These are phyloP conservation scores for Malacoctenus gilli DNA, from an alignment of 2,797 vertebrate species.

Conservation along the genomic window DNA sequence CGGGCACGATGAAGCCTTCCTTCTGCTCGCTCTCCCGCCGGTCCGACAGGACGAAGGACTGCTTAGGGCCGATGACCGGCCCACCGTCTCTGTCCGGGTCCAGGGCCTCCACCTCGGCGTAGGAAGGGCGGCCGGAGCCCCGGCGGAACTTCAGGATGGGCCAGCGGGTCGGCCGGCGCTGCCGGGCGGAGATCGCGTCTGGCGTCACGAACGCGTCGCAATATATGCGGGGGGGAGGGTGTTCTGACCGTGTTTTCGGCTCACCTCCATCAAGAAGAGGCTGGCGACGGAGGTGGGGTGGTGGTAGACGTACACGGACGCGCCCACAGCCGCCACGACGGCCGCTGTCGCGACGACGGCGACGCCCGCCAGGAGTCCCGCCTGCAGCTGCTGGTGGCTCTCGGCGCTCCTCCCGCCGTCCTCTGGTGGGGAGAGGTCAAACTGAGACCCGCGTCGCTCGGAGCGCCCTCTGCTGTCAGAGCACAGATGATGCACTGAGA, in stretches of 20 bases:
- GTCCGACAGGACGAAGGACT: constrained; percentile 69
- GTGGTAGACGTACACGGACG: constrained; percentile 90
- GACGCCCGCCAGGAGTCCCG: constrained; percentile 86
- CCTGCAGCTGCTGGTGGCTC: constrained; percentile 71
- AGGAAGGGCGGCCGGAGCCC: constrained; percentile 90
- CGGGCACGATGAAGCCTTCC: constrained; percentile 79
- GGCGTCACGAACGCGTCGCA: too few relatives aligned
- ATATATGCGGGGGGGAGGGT: too few relatives aligned
- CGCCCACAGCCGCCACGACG: constrained; percentile 82
- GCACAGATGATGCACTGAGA: not conserved
- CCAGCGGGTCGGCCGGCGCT: constrained; percentile 92
- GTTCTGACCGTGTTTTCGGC: constrained; percentile 13
- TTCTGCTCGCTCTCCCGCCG: constrained; percentile 79
- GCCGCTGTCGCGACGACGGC: constrained; percentile 85
- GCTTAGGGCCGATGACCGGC: constrained; percentile 86
- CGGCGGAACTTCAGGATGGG: constrained; percentile 94
- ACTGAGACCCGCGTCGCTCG: not conserved
- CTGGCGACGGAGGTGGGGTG: constrained; percentile 91
- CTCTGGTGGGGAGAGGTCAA: constrained; percentile 35
- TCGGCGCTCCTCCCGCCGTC: constrained; percentile 19
- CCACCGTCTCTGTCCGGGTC: constrained; percentile 87
- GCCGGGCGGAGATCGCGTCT: constrained; percentile 7
- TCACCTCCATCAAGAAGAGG: constrained; percentile 96
- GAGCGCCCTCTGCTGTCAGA: not conserved
- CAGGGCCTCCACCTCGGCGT: constrained; percentile 91